Percentiles rank a stretch among this genome's conserved stretches.
Evolutionary conservation across 2,888 invertebrate genomes (phyloP).

Genomic region (Andrena camellia): DNA sequence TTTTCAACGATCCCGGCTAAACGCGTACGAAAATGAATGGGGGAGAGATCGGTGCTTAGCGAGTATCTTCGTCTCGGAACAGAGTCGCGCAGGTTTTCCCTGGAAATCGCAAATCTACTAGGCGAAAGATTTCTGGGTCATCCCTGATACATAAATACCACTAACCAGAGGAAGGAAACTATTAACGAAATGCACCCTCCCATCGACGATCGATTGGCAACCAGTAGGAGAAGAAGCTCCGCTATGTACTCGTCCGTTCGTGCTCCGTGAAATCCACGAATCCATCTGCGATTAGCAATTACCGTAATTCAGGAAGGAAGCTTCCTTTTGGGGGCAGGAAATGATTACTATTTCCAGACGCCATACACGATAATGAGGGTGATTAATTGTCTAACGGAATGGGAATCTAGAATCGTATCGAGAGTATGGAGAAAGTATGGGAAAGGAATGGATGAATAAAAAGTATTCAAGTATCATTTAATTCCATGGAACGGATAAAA

Average conservation of each 20-base stretch:
- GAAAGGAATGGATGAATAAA: background rate
- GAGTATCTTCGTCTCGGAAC: background rate
- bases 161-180: constrained; percentile 55
- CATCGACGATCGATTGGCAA: constrained; percentile 47
- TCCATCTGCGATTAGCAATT: constrained; percentile 53
- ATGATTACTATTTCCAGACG: constrained; percentile 27
- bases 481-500: background rate
- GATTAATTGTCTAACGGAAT: background rate
- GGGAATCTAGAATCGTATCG: background rate
- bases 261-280: constrained; percentile 36
- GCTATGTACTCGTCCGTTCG: constrained; percentile 6
- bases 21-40: background rate
- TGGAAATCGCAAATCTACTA: background rate
- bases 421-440: background rate
- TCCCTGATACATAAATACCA: constrained; percentile 35
- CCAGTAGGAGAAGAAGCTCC: constrained; percentile 22
- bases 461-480: background rate
- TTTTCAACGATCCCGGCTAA: constrained; percentile 4
- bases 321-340: constrained; percentile 21
- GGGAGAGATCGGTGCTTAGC: no score
- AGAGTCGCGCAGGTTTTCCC: background rate
- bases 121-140: constrained; percentile 43
- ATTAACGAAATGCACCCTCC: constrained; percentile 64
- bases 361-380: background rate
- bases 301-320: constrained; percentile 36